Conservation (phyloP, 1,140 invertebrate species). For the Heliconius himera region DNA sequence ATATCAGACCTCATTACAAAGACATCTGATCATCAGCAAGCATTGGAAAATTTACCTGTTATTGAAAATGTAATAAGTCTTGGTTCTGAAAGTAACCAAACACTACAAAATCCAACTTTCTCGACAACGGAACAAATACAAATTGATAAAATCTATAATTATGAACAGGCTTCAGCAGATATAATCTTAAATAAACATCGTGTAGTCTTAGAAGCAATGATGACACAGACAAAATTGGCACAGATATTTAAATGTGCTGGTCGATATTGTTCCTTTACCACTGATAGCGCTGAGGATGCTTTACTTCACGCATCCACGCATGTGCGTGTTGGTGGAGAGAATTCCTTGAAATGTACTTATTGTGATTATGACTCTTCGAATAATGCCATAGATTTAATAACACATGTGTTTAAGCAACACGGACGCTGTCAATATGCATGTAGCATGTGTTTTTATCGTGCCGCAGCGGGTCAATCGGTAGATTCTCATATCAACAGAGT, state of each 20-base stretch:
- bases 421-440: slow-evolving; percentile 61
- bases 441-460: slow-evolving; percentile 67
- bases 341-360: slow-evolving; percentile 62
- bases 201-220: slow-evolving; percentile 65
- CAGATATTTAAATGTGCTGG: slow-evolving; percentile 72
- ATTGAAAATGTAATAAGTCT: slow-evolving; percentile 71
- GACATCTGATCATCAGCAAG: slow-evolving; percentile 18
- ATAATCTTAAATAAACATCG: slow-evolving; percentile 63
- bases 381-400: slow-evolving; percentile 70
- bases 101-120: slow-evolving; percentile 36
- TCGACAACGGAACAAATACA: slow-evolving; percentile 27
- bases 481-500: slow-evolving; percentile 52
- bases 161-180: slow-evolving; percentile 63
- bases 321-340: slow-evolving; percentile 60
- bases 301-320: slow-evolving; percentile 65
- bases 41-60: slow-evolving; percentile 47
- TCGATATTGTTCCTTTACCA: slow-evolving; percentile 68
- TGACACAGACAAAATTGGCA: slow-evolving; percentile 56
- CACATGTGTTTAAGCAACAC: slow-evolving; percentile 70
- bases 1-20: slow-evolving; percentile 59
- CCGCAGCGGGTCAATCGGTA: slow-evolving; percentile 59
- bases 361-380: slow-evolving; percentile 63
- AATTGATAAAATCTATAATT: slow-evolving; percentile 47
- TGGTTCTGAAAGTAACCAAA: slow-evolving; percentile 32
- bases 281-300: slow-evolving; percentile 63